phyloP scores from a whole-genome alignment of 2,888 invertebrate species.

The Lucinisca nassula region DNA sequence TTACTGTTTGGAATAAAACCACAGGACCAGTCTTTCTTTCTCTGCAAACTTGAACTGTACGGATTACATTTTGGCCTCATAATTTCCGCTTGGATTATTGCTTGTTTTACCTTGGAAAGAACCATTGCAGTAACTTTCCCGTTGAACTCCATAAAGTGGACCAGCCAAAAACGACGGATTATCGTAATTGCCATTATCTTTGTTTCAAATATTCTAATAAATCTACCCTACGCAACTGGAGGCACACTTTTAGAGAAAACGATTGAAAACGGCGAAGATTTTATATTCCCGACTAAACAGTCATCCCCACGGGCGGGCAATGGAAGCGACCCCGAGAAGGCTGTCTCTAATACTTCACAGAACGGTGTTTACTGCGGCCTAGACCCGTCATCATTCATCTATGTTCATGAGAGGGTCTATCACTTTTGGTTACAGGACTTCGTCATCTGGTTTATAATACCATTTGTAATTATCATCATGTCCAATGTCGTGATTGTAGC shows the following conservation, averaged over 20 bases:
- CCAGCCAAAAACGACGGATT: background rate
- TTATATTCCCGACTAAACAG: too few species aligned
- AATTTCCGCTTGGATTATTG: background rate
- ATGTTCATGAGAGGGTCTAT: background rate
- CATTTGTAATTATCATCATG: background rate
- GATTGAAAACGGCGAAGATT: too few species aligned
- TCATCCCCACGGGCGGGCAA: too few species aligned
- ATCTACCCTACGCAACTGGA: background rate
- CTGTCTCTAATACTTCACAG: too few species aligned
- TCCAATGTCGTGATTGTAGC: background rate
- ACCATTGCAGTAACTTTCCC: background rate
- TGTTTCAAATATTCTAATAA: background rate
- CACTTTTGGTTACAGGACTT: background rate
- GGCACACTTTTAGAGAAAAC: background rate
- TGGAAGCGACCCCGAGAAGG: too few species aligned
- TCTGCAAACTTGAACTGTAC: background rate
- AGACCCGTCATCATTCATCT: background rate
- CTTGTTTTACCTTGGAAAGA: background rate
- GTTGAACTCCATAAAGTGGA: background rate
- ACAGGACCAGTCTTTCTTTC: background rate
- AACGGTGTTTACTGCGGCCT: background rate
- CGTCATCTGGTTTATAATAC: background rate
- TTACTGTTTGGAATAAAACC: background rate
- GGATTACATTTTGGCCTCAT: background rate
- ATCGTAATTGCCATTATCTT: background rate